Evolutionary conservation across 2,113 vertebrate genomes (phyloP), one percentile per base, ranked within the genome.

Genomic region (Thamnaconus septentrionalis): DNA sequence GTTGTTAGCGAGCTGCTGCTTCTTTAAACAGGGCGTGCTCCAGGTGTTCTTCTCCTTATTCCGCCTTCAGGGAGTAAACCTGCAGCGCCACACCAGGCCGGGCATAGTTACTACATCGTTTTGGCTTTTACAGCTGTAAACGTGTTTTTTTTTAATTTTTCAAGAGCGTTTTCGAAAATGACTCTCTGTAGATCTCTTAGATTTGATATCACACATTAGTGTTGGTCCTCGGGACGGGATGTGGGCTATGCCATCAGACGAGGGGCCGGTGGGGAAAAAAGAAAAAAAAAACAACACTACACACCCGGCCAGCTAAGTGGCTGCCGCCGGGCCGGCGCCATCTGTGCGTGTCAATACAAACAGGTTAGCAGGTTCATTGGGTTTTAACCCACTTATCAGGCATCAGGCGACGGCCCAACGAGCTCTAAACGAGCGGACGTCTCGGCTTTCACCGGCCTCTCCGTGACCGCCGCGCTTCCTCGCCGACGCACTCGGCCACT

Each of bases 381-480:
- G 75, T 74, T 83, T 86, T 84, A 81, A 83, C 76, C 76, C 63
- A 78, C 81, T 89, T 87, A 85, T 87, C 84, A 59, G 76, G 67
- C 85, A 85, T 86, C 83, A 59, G 74, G 52, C 59, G 11, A 69
- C 0, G 75, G 76, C 76, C 73, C 76, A 84, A 72, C 63, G 75
- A 69, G 39, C 54, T 69, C 57, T 85, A 76, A 81, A 85, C 69
- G 79, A 82, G 68, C 53, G 18, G 59, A 70, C 9, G 77, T 73
- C 80, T 85, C 58, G 52, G 79, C 82, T 87, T 87, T 81, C 85
- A 80, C 66, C 79, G 69, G 2, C 71, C 75, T 73, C 63, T 70
- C 54, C 12, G 11, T 78, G 78, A 83, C 81, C 82, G 80, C 69
- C 53, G 12, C 10, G 44, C 69, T 73, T 71, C 72, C 71, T 63